These are phyloP conservation scores for Drosophila tristis DNA, from an alignment of 1,140 invertebrate genomes.

Conservation along the genomic window DNA sequence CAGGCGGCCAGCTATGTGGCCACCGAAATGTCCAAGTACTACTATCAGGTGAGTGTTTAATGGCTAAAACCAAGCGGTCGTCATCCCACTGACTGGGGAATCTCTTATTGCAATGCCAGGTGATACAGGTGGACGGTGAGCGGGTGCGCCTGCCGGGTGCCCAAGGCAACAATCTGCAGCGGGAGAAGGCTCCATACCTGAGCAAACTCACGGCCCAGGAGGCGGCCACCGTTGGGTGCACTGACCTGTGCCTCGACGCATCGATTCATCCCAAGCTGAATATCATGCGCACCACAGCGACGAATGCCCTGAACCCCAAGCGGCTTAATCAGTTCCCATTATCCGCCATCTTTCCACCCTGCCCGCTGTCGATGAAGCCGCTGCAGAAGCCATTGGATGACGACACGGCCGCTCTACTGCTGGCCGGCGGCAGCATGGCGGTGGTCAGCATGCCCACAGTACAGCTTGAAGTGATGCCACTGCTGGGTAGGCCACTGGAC, in stretches of 20 bases:
- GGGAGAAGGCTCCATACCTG: constrained; percentile 62
- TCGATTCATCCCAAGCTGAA: constrained; percentile 41
- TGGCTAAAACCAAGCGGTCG: no score
- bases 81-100: no score
- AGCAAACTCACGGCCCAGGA: constrained; percentile 41
- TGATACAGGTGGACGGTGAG: constrained; percentile 64
- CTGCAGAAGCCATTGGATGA: constrained; percentile 70
- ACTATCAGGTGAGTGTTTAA: constrained; percentile 56
- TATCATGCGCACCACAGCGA: constrained; percentile 43
- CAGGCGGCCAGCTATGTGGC: constrained; percentile 77
- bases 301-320: constrained; percentile 24
- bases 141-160: constrained; percentile 64
- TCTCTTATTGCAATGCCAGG: constrained; percentile 19
- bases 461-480: constrained; percentile 75
- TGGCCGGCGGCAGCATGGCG: constrained; percentile 77
- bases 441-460: constrained; percentile 77
- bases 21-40: constrained; percentile 72
- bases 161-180: constrained; percentile 66
- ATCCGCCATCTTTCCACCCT: constrained; percentile 66
- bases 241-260: constrained; percentile 53
- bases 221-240: constrained; percentile 9
- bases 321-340: constrained; percentile 65
- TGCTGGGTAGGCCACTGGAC: constrained; percentile 67
- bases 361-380: constrained; percentile 75
- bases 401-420: constrained; percentile 65